Percentiles rank a stretch among this genome's conserved stretches.
Evolutionary conservation across 1,140 invertebrate species (phyloP).

Genomic region (Colletes latitarsis): DNA sequence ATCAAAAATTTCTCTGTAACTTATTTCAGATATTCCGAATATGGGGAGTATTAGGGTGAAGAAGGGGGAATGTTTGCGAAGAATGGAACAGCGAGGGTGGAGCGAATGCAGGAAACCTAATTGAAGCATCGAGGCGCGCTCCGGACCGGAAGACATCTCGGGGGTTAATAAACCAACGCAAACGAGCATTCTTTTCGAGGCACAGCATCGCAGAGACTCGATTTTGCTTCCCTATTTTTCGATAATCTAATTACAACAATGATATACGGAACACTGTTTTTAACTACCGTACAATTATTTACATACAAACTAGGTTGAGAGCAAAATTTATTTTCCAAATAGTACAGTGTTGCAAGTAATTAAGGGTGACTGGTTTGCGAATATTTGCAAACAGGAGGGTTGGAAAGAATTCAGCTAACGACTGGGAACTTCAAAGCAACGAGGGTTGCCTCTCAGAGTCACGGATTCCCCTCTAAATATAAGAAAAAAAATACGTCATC

Average conservation of each 20-base stretch:
- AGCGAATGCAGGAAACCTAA: constrained; percentile 1
- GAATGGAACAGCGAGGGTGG: not conserved
- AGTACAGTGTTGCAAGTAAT: not conserved
- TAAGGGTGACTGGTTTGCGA: not conserved
- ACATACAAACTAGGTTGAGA: no score
- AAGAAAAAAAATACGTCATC: not conserved
- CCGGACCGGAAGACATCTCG: not conserved
- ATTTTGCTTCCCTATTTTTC: no score
- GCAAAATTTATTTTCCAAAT: no score
- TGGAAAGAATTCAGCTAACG: constrained; percentile 39
- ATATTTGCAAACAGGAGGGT: constrained; percentile 26
- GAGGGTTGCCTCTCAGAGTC: not conserved
- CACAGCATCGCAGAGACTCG: no score
- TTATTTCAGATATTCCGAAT: not conserved
- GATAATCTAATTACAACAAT: no score
- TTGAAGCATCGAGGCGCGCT: constrained; percentile 11
- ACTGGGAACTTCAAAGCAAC: constrained; percentile 24
- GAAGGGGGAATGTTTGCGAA: not conserved
- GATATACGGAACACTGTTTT: no score
- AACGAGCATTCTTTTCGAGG: not conserved
- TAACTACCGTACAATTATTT: no score
- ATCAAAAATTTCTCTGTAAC: not conserved
- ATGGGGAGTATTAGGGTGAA: not conserved
- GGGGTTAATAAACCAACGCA: constrained; percentile 12
- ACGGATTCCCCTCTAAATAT: not conserved